Conservation (phyloP, 1,140 invertebrate species). For the Andricus grossulariae region DNA sequence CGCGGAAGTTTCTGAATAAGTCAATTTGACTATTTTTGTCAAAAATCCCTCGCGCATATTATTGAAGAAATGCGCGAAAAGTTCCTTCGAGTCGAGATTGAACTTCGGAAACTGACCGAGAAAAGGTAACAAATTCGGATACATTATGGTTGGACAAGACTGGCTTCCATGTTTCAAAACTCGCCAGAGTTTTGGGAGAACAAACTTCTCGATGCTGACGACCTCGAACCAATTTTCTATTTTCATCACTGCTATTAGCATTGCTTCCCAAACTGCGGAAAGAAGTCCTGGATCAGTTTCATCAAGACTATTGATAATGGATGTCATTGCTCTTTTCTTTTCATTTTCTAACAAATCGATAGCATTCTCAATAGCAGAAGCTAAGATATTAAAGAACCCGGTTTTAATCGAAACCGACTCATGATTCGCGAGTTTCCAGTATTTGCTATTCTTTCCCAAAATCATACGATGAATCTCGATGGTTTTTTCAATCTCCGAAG, state of each 20-base stretch:
- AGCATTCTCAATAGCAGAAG: constrained; percentile 79
- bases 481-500: constrained; percentile 75
- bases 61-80: constrained; percentile 83
- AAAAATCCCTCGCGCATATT: constrained; percentile 80
- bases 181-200: constrained; percentile 83
- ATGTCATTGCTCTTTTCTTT: constrained; percentile 77
- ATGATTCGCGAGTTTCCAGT: constrained; percentile 84
- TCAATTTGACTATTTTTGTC: constrained; percentile 74
- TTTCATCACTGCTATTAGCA: constrained; percentile 78
- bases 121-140: constrained; percentile 85
- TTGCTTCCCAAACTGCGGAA: constrained; percentile 83
- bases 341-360: constrained; percentile 72
- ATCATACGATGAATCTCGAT: constrained; percentile 76
- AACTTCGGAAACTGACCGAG: constrained; percentile 82
- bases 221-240: constrained; percentile 82
- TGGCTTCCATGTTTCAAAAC: constrained; percentile 82
- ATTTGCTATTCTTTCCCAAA: constrained; percentile 79
- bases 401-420: constrained; percentile 77
- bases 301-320: constrained; percentile 82
- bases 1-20: constrained; percentile 78
- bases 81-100: constrained; percentile 74
- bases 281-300: constrained; percentile 83
- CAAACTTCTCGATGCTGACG: constrained; percentile 82
- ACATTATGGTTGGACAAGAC: constrained; percentile 82
- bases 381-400: constrained; percentile 82